Base-by-base conservation (phyloP, 2,113 vertebrate species). In the Sciurus niger region DNA sequence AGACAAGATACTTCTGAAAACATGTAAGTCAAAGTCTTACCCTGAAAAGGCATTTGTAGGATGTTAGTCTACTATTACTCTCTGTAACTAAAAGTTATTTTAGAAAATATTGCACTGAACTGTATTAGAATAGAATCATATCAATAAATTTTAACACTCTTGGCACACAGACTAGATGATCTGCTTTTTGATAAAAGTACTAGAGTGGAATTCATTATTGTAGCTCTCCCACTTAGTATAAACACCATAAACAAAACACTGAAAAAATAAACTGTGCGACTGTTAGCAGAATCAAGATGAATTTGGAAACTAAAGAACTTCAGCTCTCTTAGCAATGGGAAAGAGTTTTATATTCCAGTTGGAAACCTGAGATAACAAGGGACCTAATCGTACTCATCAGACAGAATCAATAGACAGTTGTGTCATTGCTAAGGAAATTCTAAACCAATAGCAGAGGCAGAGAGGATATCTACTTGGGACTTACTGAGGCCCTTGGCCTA, bases 281-380 rank as follows among this genome's bases (percentile, higher is more conserved):
- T 95, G 90, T 96, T 87, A 84, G 88, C 34, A 18, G 68, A 96
- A 80, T 95, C 92, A 95, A 97, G 90, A 97, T 77, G 94, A 96
- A 97, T 97, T 82, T 98, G 96, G 92, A 97, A 96, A 97, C 77
- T 94, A 93, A 92, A 97, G 79, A 97, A 51, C 30, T 94, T 84
- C 63, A 94, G 83, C 60, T 94, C 79, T 95, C 70, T 90, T 97
- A 95, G 93, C 90, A 95, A 87, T 37, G 16, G 63, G 46, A 46
- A 88, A 67, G 32, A 72, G n/a, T 96, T 95, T 95, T 72, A 88
- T 84, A 46, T 90, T 97, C 76, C 63, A 90, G 76, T 28, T 97
- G 67, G 88, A 95, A 96, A 70, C 84, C 67, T 40, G 51, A 94
- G 48, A 83, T 88, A 95, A 95, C 10, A 82, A 89, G 74, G 74